phyloP scores from a whole-genome alignment of 2,797 vertebrate genomes.

The Glossophaga mutica region DNA sequence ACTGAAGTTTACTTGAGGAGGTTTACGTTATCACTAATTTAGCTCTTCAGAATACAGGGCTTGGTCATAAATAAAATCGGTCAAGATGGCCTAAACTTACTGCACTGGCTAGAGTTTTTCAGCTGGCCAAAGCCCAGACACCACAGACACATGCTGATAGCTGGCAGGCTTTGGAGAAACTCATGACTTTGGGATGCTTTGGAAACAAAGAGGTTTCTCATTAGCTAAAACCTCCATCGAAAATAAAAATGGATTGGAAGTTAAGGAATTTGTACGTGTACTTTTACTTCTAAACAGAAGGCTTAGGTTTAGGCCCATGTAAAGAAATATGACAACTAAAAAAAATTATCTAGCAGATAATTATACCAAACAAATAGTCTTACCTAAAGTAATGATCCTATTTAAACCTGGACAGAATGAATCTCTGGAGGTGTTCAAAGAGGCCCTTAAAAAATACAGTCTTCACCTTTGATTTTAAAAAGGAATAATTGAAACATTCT shows the following conservation, averaged over 20 bases:
- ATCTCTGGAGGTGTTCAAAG: background rate
- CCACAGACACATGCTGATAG: accelerated
- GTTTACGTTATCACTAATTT: background rate
- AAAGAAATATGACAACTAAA: background rate
- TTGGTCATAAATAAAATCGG: background rate
- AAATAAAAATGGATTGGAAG: background rate
- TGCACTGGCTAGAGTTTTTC: background rate
- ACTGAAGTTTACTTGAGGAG: background rate
- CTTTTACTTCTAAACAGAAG: background rate
- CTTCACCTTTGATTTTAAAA: background rate
- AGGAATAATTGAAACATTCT: background rate
- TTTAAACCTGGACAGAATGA: background rate
- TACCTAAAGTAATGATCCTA: background rate
- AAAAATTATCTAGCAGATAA: background rate
- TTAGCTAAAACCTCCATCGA: background rate
- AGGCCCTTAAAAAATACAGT: background rate
- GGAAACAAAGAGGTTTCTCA: background rate
- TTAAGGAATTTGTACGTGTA: background rate
- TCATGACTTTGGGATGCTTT: background rate
- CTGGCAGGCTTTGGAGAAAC: background rate
- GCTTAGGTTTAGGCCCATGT: background rate
- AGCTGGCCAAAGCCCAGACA: background rate
- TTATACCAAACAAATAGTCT: background rate
- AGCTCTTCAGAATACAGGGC: background rate
- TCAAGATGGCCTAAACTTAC: background rate